Conservation (phyloP, 2,888 invertebrate genomes). For the Thymelicus acteon region DNA sequence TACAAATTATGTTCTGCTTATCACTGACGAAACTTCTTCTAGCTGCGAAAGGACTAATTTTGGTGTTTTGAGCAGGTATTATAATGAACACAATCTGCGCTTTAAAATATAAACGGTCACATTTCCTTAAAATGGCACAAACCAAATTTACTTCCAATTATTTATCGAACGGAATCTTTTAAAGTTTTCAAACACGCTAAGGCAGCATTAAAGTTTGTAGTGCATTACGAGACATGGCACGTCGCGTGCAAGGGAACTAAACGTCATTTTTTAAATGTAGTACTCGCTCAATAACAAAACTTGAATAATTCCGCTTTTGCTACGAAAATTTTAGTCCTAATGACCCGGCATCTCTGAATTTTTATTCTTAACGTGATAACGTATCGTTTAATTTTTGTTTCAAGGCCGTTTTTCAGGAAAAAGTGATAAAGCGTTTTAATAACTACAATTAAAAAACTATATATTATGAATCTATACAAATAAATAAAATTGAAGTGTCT, state of each 20-base stretch:
- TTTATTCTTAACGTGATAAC: not conserved
- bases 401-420: too few species aligned
- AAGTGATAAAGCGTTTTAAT: too few species aligned
- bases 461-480: too few species aligned
- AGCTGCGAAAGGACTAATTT: not conserved
- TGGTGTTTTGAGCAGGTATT: constrained; percentile 18
- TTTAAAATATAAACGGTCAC: constrained; percentile 26
- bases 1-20: too few species aligned
- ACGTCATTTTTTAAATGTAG: constrained; percentile 47
- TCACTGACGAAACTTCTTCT: too few species aligned
- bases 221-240: constrained; percentile 54
- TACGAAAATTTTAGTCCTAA: constrained; percentile 14
- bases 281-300: constrained; percentile 41
- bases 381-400: too few species aligned
- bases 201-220: constrained; percentile 63
- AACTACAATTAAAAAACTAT: too few species aligned
- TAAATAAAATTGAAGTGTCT: too few species aligned
- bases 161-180: constrained; percentile 53
- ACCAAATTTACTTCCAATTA: constrained; percentile 35
- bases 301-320: constrained; percentile 26
- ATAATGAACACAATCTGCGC: constrained; percentile 22
- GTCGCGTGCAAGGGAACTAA: constrained; percentile 54
- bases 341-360: not conserved
- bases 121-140: constrained; percentile 37
- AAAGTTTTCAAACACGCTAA: constrained; percentile 66